Evolutionary conservation across 2,113 vertebrate genomes (phyloP).

Genomic region (Campylomormyrus tamandua): DNA sequence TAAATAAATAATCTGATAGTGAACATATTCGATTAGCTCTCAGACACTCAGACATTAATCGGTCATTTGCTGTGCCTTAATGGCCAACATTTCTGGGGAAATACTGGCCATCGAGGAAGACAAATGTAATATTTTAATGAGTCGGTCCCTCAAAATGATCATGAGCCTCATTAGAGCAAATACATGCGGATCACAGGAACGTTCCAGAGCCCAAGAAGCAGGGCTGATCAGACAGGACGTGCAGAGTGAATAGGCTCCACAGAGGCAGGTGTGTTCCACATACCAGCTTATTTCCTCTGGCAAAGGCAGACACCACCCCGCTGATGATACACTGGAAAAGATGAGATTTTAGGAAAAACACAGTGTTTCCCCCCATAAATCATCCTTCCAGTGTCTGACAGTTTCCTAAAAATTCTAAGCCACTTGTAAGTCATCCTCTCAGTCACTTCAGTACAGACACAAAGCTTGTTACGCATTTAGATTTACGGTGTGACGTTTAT

Average conservation of each 20-base stretch:
- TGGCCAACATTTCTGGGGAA: not conserved
- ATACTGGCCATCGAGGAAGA: not conserved
- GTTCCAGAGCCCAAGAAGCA: not conserved
- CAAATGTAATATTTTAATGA: not conserved
- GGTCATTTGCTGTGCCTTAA: not conserved
- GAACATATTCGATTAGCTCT: not conserved
- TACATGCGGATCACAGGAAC: not conserved
- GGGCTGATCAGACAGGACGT: not conserved
- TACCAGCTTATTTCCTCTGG: not conserved
- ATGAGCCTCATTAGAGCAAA: not conserved
- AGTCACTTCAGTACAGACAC: not conserved
- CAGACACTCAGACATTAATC: not conserved
- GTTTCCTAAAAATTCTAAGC: not conserved
- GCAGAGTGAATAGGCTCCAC: not conserved
- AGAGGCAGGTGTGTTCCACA: not conserved
- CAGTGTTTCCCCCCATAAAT: not conserved
- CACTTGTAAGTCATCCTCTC: not conserved
- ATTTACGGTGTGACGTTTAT: not conserved
- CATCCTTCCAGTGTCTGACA: not conserved
- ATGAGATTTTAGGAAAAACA: not conserved
- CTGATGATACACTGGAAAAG: constrained; percentile 15
- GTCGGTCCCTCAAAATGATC: not conserved
- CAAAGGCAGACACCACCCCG: constrained; percentile 1
- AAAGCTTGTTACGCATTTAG: not conserved
- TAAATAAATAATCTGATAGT: not conserved